Evolutionary conservation across 2,888 invertebrate species (phyloP).

Genomic region (Hydroisotoma schaefferi): DNA sequence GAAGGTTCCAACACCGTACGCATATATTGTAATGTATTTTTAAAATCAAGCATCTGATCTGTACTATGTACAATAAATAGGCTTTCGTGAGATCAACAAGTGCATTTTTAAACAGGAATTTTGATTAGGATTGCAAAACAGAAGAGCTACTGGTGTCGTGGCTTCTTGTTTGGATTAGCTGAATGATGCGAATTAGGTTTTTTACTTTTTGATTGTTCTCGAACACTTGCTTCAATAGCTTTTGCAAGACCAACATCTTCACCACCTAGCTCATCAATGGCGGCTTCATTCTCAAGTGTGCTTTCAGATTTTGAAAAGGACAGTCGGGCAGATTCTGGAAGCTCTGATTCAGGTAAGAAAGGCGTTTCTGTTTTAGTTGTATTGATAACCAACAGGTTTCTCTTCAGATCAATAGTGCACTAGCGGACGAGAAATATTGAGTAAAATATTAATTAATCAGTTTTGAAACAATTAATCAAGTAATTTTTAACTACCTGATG

Average conservation of each 20-base stretch:
- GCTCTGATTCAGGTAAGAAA: slow-evolving; percentile 76
- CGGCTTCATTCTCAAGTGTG: slow-evolving; percentile 57
- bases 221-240: slow-evolving; percentile 68
- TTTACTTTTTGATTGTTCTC: slow-evolving; percentile 42
- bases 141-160: slow-evolving; percentile 16
- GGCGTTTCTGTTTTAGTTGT: slow-evolving; percentile 88
- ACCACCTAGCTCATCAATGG: slow-evolving; percentile 56
- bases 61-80: no score
- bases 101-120: no score
- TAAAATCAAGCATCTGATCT: no score
- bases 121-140: background rate
- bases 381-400: slow-evolving; percentile 83
- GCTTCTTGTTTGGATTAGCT: slow-evolving; percentile 17
- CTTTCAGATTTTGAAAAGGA: slow-evolving; percentile 26
- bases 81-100: no score
- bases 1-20: no score
- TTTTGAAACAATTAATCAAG: background rate
- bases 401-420: slow-evolving; percentile 88
- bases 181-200: slow-evolving; percentile 15
- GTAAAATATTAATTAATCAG: slow-evolving; percentile 5
- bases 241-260: slow-evolving; percentile 69
- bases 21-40: no score
- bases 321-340: slow-evolving; percentile 58
- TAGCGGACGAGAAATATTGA: slow-evolving; percentile 50
- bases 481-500: slow-evolving; percentile 69